These are phyloP conservation scores for Charaxes varanes DNA, from an alignment of 1,140 invertebrate species.

Conservation along the genomic window DNA sequence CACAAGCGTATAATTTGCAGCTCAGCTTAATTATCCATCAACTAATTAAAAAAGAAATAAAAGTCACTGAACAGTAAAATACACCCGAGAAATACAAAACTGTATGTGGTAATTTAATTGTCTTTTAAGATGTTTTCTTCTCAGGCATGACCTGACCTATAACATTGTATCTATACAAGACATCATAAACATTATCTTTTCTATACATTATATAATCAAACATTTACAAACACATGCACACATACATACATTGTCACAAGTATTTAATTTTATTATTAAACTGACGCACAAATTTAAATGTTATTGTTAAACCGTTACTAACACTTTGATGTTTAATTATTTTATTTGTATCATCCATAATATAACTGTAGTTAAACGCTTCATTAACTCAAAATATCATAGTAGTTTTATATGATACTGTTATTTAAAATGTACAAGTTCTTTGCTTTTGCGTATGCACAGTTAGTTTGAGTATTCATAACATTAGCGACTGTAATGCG, in stretches of 20 bases:
- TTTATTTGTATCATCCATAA: constrained; percentile 6
- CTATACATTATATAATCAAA: neutral
- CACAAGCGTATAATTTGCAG: constrained; percentile 61
- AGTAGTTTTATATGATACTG: constrained; percentile 18
- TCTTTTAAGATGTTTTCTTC: constrained; percentile 71
- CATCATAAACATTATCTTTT: constrained; percentile 8
- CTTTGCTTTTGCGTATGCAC: constrained; percentile 59
- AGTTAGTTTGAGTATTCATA: constrained; percentile 36
- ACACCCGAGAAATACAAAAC: constrained; percentile 27
- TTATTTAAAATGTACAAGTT: constrained; percentile 32
- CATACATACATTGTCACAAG: neutral
- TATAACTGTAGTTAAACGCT: constrained; percentile 13
- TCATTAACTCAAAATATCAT: constrained; percentile 14
- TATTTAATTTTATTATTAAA: neutral
- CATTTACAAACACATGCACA: neutral
- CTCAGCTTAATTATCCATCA: constrained; percentile 55
- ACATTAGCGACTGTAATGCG: constrained; percentile 66
- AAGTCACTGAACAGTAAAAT: neutral
- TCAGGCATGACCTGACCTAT: neutral
- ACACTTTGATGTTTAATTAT: too few species aligned
- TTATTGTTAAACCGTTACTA: too few species aligned
- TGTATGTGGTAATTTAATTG: constrained; percentile 25
- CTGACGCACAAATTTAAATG: too few species aligned
- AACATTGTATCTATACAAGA: constrained; percentile 3
- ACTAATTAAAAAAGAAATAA: constrained; percentile 48